phyloP scores from a whole-genome alignment of 23 tunicate species.

The Diplosoma virens region DNA sequence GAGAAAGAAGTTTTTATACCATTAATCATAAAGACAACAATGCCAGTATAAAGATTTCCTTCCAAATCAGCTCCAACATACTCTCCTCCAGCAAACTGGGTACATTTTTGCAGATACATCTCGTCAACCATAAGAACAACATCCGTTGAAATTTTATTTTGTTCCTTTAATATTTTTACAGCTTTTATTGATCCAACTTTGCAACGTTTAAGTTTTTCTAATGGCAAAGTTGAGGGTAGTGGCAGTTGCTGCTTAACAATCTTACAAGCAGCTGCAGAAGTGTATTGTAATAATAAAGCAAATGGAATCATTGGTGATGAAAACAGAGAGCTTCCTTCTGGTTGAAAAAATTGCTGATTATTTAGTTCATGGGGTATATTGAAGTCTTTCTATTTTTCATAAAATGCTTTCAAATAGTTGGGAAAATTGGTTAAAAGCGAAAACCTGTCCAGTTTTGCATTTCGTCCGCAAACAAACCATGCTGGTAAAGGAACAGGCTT shows the following conservation, averaged over 20 bases:
- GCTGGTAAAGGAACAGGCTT: constrained; percentile 4
- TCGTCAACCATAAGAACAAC: constrained; percentile 1
- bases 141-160: neutral
- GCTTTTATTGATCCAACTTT: constrained; percentile 2
- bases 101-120: constrained; percentile 5
- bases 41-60: neutral
- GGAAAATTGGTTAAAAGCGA: constrained; percentile 1
- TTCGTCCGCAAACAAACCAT: constrained; percentile 13
- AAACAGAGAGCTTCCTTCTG: constrained; percentile 5
- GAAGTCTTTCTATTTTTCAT: neutral
- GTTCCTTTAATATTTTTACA: neutral
- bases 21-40: constrained; percentile 4
- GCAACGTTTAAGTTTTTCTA: neutral
- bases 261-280: neutral
- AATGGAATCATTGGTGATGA: constrained; percentile 5
- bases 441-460: constrained; percentile 1
- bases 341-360: neutral
- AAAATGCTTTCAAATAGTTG: neutral
- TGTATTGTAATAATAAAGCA: constrained; percentile 1
- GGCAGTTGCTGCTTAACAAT: neutral
- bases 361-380: neutral
- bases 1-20: neutral
- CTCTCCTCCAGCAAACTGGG: neutral
- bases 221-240: neutral
- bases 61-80: constrained; percentile 11